Base-by-base conservation (phyloP, 1,140 invertebrate genomes). In the Arion vulgaris region DNA sequence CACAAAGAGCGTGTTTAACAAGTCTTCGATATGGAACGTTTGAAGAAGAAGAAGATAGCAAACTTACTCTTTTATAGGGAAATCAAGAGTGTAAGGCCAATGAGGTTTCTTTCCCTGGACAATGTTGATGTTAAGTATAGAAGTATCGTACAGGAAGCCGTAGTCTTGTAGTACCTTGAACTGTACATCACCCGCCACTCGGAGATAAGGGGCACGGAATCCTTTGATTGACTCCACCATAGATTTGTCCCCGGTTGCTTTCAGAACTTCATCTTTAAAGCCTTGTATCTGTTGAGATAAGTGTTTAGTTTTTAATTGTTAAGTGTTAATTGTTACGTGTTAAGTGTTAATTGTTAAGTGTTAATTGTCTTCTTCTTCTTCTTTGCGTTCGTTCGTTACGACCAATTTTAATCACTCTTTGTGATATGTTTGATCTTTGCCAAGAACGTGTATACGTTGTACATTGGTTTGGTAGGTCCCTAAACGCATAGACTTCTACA, bases 81-180 rank as follows among this genome's bases (percentile, higher is more conserved):
- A 45, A 28, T 74, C 72, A 11, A 74, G 72, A 17, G 72, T 74
- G 72, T 32, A 74, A 11, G 72, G 72, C 72, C 72, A 74, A 39
- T 28, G 38, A 17, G 72, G 72, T 13, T 5, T 36, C 39, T 41
- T 74, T 2, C 39, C 39, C 13, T 28, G 36, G 5, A 39, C 38
- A 9, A 74, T 39, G 26, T 74, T 41, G n/a, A 74, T 49, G 34
- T 74, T 74, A 4, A 41, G 11, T 15, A 74, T 74, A 13, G 72
- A 45, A 1, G 72, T 39, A 39, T 74, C 72, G 34, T 74, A 74
- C 38, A 49, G 38, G 41, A 74, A 74, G 38, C 34, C n/a, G 28
- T 13, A 45, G 39, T 49, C 41, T 45, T 28, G 7, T 2, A 74
- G 72, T 23, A 74, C 72, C 1, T 74, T 28, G n/a, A 32, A 74